Percentiles rank a stretch among this genome's conserved stretches.
phyloP scores from a whole-genome alignment of 1,140 invertebrate species.

The Lepidurus apus region DNA sequence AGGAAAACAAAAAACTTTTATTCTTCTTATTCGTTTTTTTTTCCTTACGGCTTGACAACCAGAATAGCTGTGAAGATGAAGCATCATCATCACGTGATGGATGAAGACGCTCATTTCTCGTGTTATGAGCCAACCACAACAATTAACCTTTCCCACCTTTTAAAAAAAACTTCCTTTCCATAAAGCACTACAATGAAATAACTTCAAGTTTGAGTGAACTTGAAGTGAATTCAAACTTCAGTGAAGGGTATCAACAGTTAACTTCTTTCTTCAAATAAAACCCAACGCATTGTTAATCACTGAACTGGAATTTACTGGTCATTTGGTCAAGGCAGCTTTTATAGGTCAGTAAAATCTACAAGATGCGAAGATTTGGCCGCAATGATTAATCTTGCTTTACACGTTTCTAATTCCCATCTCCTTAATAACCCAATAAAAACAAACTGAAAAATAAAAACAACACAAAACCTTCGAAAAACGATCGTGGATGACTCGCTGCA shows the following conservation, averaged over 20 bases:
- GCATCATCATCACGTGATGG: background rate
- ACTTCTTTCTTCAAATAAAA: background rate
- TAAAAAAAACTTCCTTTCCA: background rate
- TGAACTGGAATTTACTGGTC: constrained; percentile 10
- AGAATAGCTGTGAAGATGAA: background rate
- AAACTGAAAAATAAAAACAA: too few relatives aligned
- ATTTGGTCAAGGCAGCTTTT: background rate
- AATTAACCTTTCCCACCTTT: constrained; percentile 6
- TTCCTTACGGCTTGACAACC: too few relatives aligned
- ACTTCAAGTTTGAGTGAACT: background rate
- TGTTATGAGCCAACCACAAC: background rate
- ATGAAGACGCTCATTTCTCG: background rate
- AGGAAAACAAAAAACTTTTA: too few relatives aligned
- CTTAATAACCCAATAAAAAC: too few relatives aligned
- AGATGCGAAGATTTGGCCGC: background rate
- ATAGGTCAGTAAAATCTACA: background rate
- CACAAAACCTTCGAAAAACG: background rate
- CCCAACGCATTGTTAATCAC: background rate
- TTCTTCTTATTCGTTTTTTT: too few relatives aligned
- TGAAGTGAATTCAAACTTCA: background rate
- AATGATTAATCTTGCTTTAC: background rate
- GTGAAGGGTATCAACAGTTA: constrained; percentile 1
- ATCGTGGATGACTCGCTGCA: background rate
- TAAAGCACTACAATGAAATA: too few relatives aligned
- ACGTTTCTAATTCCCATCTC: too few relatives aligned